Conservation (phyloP, 2,113 vertebrate genomes). For the Lucifuga dentata region DNA sequence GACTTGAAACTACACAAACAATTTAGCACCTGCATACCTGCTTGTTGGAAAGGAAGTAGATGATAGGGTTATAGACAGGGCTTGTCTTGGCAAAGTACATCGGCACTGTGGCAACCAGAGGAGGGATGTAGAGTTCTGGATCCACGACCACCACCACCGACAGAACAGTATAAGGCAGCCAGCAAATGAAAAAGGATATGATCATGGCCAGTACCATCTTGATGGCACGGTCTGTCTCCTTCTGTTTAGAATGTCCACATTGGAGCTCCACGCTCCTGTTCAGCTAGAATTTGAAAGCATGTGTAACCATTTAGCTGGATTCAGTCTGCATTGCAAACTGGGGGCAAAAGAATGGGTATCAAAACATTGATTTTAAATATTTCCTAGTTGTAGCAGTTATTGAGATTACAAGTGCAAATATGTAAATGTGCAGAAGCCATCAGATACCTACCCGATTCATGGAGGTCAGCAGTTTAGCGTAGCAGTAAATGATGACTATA, state of each 20-base stretch:
- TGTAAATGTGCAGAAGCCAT: conserved; percentile 6
- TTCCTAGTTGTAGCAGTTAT: conserved; percentile 11
- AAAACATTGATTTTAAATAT: conserved; percentile 10
- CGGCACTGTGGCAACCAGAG: conserved; percentile 80
- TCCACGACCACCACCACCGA: conserved; percentile 78
- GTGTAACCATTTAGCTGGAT: conserved; percentile 22
- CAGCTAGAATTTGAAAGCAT: conserved; percentile 61
- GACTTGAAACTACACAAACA: neutral
- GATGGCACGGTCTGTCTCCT: conserved; percentile 76
- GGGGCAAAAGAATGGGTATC: no score
- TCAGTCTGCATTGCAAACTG: conserved; percentile 13
- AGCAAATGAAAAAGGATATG: conserved; percentile 79
- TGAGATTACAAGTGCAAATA: neutral
- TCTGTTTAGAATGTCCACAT: conserved; percentile 71
- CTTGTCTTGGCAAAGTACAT: conserved; percentile 85
- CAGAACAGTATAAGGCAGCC: conserved; percentile 81
- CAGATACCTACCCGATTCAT: conserved; percentile 66
- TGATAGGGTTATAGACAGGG: conserved; percentile 83
- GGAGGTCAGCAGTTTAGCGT: conserved; percentile 66
- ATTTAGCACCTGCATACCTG: conserved; percentile 62
- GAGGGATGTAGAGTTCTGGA: conserved; percentile 78
- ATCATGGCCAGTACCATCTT: conserved; percentile 82
- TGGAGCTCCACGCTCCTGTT: conserved; percentile 82
- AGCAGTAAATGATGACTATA: conserved; percentile 77
- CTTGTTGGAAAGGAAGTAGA: conserved; percentile 83